Evolutionary conservation across 2,113 vertebrate species (phyloP), one percentile per base, ranked within the genome.

Genomic region (Ammospiza nelsoni): DNA sequence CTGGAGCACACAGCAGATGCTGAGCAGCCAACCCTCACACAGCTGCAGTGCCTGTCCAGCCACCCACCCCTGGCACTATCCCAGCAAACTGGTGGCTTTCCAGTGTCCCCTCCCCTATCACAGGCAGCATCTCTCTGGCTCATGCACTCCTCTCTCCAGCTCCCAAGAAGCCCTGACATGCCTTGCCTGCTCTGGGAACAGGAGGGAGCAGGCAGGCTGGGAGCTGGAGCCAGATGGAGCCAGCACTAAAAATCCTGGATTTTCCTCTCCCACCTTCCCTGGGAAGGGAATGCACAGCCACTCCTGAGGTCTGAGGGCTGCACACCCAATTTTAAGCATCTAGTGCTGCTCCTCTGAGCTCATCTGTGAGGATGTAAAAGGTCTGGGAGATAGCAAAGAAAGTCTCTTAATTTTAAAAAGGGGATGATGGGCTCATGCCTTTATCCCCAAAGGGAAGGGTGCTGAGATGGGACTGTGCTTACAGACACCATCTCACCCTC

Each of bases 1-100:
- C 87, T 92, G 96, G 69, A 87, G 82, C 44, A 77, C 0, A 2
- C 37, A 21, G 90, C 94, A 90, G 82, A 94, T 72, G 79, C 61
- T 0, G 18, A 89, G 73, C 77, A 65, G 73, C 77, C 2, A 0
- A 75, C 37, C 65, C 59, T 69, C 2, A 0, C 3, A 41, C 85
- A 90, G 84, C 69, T 82, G 77, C 77, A 85, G n/a, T 0, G 11
- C 24, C 58, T 35, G 41, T 17, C 35, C 41, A 19, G 71, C 41
- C 52, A 67, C 48, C 49, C 37, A 33, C 25, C 46, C 71, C 67
- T 19, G 0, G 31, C 8, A 3, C 37, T 12, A 9, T 27, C 55
- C 75, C 81, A 76, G 57, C 51, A 73, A 49, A 37, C 3, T 4
- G 25, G 44, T 17, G 12, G 52, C 57, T 67, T 55, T 66, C 48